These are phyloP conservation scores for Ceratina australensis DNA, from an alignment of 1,140 invertebrate species.

Conservation along the genomic window DNA sequence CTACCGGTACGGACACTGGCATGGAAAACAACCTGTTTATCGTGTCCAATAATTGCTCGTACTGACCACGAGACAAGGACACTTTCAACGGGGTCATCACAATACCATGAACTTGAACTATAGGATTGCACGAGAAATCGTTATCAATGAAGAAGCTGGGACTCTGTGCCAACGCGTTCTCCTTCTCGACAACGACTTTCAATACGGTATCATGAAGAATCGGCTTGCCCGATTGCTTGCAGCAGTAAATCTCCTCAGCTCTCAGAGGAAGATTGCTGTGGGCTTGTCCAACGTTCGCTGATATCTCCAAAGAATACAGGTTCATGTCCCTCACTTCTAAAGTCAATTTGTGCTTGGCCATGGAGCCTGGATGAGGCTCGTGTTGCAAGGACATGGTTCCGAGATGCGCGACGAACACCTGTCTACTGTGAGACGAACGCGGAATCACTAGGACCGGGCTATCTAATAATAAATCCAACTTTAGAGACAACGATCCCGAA, in stretches of 20 bases:
- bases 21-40: conserved; percentile 79
- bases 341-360: conserved; percentile 77
- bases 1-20: conserved; percentile 52
- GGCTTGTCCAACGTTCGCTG: conserved; percentile 73
- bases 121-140: conserved; percentile 66
- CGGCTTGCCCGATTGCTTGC: conserved; percentile 83
- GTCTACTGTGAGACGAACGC: conserved; percentile 85
- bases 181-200: conserved; percentile 82
- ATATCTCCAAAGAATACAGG: conserved; percentile 87
- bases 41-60: conserved; percentile 93
- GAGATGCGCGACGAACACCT: conserved; percentile 95
- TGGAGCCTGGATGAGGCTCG: conserved; percentile 70
- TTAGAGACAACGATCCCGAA: conserved; percentile 68
- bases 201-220: conserved; percentile 92
- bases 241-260: conserved; percentile 85
- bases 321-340: conserved; percentile 92
- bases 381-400: conserved; percentile 89
- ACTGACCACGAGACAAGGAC: conserved; percentile 90
- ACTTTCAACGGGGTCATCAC: conserved; percentile 92
- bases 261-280: conserved; percentile 69
- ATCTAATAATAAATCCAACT: conserved; percentile 89
- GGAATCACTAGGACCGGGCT: conserved; percentile 95
- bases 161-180: conserved; percentile 69
- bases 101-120: conserved; percentile 85
- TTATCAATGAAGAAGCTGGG: conserved; percentile 73